Conservation (phyloP, 2,797 vertebrate genomes). For the Hypotaenidia okinawae region DNA sequence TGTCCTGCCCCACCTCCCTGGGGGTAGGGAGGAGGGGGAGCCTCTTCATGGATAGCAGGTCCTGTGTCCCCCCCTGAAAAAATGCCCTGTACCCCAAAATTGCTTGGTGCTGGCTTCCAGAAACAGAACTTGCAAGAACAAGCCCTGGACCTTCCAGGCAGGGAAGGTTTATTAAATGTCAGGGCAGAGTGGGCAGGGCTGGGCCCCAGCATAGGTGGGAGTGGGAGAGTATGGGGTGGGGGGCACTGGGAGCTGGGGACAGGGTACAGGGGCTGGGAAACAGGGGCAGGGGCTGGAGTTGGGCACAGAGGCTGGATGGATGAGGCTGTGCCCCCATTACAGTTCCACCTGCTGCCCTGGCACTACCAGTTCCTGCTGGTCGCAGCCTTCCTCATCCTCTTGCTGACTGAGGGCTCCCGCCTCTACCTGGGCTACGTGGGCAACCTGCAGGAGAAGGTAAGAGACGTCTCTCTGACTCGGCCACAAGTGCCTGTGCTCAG, state of each 20-base stretch:
- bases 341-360: constrained; percentile 80
- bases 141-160: neutral
- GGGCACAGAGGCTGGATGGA: neutral
- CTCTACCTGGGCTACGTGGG: constrained; percentile 88
- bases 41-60: neutral
- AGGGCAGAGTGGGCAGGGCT: neutral
- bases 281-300: too few relatives aligned
- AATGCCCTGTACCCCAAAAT: neutral
- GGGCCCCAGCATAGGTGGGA: neutral
- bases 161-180: neutral
- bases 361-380: constrained; percentile 88
- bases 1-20: neutral
- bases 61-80: neutral
- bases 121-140: neutral
- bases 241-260: too few relatives aligned
- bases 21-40: neutral
- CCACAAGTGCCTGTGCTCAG: neutral
- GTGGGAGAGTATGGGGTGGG: neutral
- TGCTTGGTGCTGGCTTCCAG: neutral
- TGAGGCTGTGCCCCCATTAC: neutral
- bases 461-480: fast-evolving
- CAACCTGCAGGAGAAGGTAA: constrained; percentile 89
- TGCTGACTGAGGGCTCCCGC: constrained; percentile 77
- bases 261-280: neutral
- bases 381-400: constrained; percentile 80